A percentile compares a stretch with the other conserved stretches of the same genome.
phyloP scores from a whole-genome alignment of 2,888 invertebrate genomes.

The Clivina fossor region DNA sequence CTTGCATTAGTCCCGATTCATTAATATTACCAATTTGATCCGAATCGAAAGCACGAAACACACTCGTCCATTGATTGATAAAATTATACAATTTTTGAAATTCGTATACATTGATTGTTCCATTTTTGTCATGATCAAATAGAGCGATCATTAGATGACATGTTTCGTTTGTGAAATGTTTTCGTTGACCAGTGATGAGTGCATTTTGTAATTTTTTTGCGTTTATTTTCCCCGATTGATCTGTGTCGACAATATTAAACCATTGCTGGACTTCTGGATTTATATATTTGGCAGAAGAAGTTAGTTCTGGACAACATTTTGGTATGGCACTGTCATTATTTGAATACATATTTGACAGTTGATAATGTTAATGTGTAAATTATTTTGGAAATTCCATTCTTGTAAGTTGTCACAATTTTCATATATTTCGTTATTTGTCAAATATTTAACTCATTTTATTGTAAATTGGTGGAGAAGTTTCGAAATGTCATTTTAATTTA shows the following conservation, averaged over 20 bases:
- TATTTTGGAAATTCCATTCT: too few species aligned
- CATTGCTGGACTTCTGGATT: slow-evolving; percentile 76
- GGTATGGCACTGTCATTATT: too few species aligned
- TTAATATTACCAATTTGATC: slow-evolving; percentile 86
- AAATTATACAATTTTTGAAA: slow-evolving; percentile 86
- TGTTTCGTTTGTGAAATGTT: slow-evolving; percentile 78
- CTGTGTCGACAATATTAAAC: slow-evolving; percentile 71
- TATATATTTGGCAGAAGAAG: too few species aligned
- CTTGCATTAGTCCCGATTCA: slow-evolving; percentile 75
- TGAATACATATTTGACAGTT: too few species aligned
- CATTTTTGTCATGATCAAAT: slow-evolving; percentile 83
- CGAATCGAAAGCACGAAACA: slow-evolving; percentile 83
- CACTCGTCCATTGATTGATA: slow-evolving; percentile 84
- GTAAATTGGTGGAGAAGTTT: too few species aligned
- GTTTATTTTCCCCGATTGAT: slow-evolving; percentile 80
- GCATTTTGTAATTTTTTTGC: slow-evolving; percentile 76
- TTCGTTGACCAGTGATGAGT: slow-evolving; percentile 81
- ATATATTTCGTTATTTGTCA: too few species aligned
- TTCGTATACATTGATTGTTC: slow-evolving; percentile 81
- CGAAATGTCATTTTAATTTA: too few species aligned
- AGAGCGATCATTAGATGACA: slow-evolving; percentile 88
- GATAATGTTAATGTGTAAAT: too few species aligned
- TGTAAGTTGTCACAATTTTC: too few species aligned
- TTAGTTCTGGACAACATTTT: too few species aligned
- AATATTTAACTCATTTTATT: too few species aligned